Conservation (phyloP, 2,797 vertebrate species). For the Philypnodon macrostomus region DNA sequence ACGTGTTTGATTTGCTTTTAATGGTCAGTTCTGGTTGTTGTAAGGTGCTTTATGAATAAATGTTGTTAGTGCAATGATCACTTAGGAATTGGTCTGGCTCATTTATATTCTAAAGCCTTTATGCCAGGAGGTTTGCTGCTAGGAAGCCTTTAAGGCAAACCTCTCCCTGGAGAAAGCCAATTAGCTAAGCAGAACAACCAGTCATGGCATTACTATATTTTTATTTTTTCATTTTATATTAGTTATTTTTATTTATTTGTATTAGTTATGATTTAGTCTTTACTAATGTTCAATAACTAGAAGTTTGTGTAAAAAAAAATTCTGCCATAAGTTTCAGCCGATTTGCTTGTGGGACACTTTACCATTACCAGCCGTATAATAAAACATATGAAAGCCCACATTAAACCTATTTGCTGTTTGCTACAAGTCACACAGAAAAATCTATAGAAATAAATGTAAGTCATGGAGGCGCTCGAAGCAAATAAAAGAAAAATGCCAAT, state of each 20-base stretch:
- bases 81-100: background rate
- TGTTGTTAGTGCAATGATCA: background rate
- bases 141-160: background rate
- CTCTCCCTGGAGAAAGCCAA: constrained; percentile 1
- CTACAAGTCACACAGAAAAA: constrained; percentile 19
- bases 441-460: constrained; percentile 36
- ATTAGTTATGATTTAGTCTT: too few species aligned
- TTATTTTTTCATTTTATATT: background rate
- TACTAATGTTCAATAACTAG: too few species aligned
- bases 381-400: constrained; percentile 24
- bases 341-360: too few species aligned
- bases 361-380: constrained; percentile 24
- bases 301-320: too few species aligned
- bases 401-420: constrained; percentile 29
- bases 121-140: background rate
- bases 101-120: background rate
- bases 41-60: too few species aligned
- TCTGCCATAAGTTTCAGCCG: constrained; percentile 22
- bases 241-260: background rate
- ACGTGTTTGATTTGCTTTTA: too few species aligned
- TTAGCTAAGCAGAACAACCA: background rate
- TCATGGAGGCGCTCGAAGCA: constrained; percentile 16
- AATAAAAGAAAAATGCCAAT: constrained; percentile 32
- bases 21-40: too few species aligned
- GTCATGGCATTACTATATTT: background rate